Conservation (phyloP, 2,888 invertebrate genomes). For the Chrysolina oricalcia region DNA sequence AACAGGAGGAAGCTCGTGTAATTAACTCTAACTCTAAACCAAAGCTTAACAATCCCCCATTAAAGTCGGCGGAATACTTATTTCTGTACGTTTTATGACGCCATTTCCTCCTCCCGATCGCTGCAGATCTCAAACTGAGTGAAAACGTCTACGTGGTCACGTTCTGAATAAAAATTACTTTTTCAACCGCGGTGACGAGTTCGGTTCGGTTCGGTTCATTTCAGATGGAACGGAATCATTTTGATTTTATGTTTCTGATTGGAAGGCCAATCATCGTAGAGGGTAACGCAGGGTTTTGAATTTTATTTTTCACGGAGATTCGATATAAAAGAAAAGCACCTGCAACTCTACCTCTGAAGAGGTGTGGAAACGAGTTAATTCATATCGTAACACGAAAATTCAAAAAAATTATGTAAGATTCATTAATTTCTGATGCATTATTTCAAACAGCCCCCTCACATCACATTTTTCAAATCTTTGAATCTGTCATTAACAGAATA, state of each 20-base stretch:
- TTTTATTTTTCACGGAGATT: too few species aligned
- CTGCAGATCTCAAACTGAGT: slow-evolving; percentile 52
- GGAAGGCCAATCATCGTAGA: too few species aligned
- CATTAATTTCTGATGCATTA: too few species aligned
- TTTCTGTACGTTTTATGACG: slow-evolving; percentile 61
- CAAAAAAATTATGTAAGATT: too few species aligned
- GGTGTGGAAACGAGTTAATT: too few species aligned
- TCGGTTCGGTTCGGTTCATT: slow-evolving; percentile 9
- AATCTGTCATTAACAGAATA: too few species aligned
- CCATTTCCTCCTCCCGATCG: slow-evolving; percentile 60
- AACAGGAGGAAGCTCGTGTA: slow-evolving; percentile 55
- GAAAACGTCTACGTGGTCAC: slow-evolving; percentile 40
- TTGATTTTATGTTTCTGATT: not conserved
- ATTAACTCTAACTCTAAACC: slow-evolving; percentile 61
- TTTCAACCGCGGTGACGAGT: not conserved
- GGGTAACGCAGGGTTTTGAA: too few species aligned
- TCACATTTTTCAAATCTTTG: too few species aligned
- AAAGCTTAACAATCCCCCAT: slow-evolving; percentile 63
- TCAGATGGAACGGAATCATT: not conserved
- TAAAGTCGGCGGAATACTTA: slow-evolving; percentile 63
- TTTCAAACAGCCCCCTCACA: too few species aligned
- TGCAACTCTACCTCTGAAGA: too few species aligned
- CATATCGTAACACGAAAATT: too few species aligned
- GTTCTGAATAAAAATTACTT: slow-evolving; percentile 26
- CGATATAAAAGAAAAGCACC: too few species aligned